These are phyloP conservation scores for Tridacna gigas DNA, from an alignment of 2,888 invertebrate species.

Conservation along the genomic window DNA sequence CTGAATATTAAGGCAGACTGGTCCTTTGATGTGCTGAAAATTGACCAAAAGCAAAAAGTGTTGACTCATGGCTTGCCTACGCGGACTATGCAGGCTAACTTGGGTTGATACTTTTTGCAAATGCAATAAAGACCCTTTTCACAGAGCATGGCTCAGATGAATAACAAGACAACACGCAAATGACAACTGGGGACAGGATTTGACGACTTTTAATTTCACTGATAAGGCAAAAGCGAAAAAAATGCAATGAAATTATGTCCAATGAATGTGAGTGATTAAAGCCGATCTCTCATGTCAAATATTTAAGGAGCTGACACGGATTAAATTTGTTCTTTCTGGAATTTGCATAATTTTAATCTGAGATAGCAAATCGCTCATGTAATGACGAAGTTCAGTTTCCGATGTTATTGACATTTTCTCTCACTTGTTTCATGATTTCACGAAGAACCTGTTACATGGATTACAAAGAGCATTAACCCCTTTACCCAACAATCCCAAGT, in stretches of 20 bases:
- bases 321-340: constrained; percentile 24
- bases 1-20: no score
- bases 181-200: no score
- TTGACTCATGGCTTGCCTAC: no score
- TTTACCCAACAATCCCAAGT: no score
- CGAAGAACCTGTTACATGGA: not conserved
- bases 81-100: no score
- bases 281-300: constrained; percentile 22
- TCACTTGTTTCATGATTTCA: constrained; percentile 8
- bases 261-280: constrained; percentile 21
- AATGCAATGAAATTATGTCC: constrained; percentile 10
- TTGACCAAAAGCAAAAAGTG: no score
- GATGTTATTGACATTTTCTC: not conserved
- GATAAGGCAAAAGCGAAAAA: not conserved
- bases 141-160: no score
- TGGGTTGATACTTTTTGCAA: no score
- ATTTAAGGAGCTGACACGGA: constrained; percentile 29
- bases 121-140: no score
- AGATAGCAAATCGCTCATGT: constrained; percentile 18
- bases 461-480: not conserved
- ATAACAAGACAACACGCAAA: no score
- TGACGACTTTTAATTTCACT: no score
- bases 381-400: constrained; percentile 8
- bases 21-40: no score
- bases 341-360: constrained; percentile 37